phyloP scores from a whole-genome alignment of 2,888 invertebrate genomes.

The Microctonus hyperodae region DNA sequence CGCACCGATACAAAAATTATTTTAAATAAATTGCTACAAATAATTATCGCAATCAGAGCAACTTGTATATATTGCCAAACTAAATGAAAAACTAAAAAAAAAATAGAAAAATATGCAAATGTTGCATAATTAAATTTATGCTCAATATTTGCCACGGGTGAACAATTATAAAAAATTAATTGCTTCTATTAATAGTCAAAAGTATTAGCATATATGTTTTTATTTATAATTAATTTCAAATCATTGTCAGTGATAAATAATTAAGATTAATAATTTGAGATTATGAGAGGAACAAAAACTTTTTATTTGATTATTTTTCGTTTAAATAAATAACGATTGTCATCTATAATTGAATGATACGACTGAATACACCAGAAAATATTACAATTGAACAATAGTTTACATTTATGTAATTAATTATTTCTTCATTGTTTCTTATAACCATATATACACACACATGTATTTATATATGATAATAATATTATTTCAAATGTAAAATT shows the following conservation, averaged over 20 bases:
- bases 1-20: background rate
- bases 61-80: conserved; percentile 1
- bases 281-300: background rate
- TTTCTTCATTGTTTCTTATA: background rate
- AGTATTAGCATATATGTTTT: background rate
- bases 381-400: background rate
- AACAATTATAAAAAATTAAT: background rate
- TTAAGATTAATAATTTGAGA: background rate
- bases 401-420: background rate
- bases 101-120: background rate
- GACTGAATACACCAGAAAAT: background rate
- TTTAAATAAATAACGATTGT: background rate
- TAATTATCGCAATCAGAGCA: background rate
- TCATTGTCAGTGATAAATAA: background rate
- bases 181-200: too few species aligned
- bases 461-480: background rate
- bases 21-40: background rate
- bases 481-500: background rate
- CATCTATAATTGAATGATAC: background rate
- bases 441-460: background rate
- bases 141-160: background rate
- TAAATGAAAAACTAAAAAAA: background rate
- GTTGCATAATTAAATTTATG: background rate
- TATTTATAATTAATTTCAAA: background rate
- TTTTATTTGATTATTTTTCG: background rate